Percentiles rank a stretch among this genome's conserved stretches.
Evolutionary conservation across 1,140 invertebrate genomes (phyloP).

Genomic region (Gonioctena quinquepunctata): DNA sequence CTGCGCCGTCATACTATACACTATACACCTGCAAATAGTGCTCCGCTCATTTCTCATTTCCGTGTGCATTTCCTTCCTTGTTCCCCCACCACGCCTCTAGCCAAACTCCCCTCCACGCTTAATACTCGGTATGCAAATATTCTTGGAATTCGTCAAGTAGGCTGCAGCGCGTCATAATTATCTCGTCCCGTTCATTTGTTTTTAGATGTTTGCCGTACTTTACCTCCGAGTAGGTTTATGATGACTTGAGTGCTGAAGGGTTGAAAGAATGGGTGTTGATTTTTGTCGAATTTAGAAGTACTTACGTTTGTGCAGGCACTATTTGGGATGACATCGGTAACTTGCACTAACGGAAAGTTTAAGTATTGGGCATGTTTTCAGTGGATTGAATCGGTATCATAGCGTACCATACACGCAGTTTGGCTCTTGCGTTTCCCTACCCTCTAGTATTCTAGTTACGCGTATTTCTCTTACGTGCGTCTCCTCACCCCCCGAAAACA

Average conservation of each 20-base stretch:
- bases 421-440: neutral
- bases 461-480: slow-evolving; percentile 47
- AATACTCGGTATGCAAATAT: slow-evolving; percentile 33
- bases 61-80: slow-evolving; percentile 24
- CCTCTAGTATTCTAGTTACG: slow-evolving; percentile 17
- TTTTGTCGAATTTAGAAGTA: neutral
- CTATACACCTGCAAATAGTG: too few species aligned
- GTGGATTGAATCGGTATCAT: slow-evolving; percentile 49
- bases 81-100: slow-evolving; percentile 15
- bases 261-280: too few species aligned
- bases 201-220: neutral
- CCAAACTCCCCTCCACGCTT: slow-evolving; percentile 19
- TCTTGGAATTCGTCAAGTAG: slow-evolving; percentile 32
- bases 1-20: too few species aligned
- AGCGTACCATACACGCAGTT: slow-evolving; percentile 49
- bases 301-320: neutral
- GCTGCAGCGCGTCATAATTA: slow-evolving; percentile 26
- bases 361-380: slow-evolving; percentile 16
- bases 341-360: neutral
- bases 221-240: neutral
- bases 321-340: neutral
- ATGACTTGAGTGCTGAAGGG: neutral
- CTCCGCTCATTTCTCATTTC: too few species aligned
- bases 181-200: neutral
- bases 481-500: slow-evolving; percentile 32